These are phyloP conservation scores for Actenoides hombroni DNA, from an alignment of 2,113 vertebrate species.

Conservation along the genomic window DNA sequence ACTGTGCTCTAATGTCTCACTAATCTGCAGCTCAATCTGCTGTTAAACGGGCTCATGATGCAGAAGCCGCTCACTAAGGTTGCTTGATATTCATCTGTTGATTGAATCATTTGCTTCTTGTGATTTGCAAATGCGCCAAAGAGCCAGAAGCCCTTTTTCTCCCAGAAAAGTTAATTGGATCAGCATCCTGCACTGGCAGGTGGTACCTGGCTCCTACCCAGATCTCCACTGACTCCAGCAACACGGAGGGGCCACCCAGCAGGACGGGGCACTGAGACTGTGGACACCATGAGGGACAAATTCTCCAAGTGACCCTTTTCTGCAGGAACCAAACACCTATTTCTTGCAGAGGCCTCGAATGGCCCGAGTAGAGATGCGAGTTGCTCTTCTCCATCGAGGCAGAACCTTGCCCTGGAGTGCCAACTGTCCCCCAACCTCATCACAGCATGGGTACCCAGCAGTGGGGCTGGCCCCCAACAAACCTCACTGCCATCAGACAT, in stretches of 20 bases:
- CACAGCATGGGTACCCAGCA: fast-evolving
- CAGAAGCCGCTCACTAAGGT: conserved; percentile 10
- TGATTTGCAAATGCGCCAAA: neutral
- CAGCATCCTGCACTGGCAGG: neutral
- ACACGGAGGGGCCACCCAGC: neutral
- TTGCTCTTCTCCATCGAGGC: neutral
- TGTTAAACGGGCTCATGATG: conserved; percentile 56
- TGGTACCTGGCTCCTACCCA: neutral
- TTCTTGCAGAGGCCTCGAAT: fast-evolving
- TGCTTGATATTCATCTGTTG: conserved; percentile 41
- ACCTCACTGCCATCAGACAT: neutral
- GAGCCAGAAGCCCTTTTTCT: conserved; percentile 46
- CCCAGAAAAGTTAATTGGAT: conserved; percentile 64
- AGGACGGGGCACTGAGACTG: fast-evolving
- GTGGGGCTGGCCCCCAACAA: fast-evolving
- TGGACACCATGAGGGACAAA: neutral
- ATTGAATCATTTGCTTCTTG: conserved; percentile 33
- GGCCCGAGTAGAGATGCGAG: fast-evolving
- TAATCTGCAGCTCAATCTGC: conserved; percentile 73
- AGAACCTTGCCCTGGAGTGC: neutral
- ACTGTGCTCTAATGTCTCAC: conserved; percentile 69
- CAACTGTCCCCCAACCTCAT: neutral
- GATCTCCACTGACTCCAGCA: neutral
- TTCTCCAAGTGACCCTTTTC: neutral
- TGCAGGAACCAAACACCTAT: fast-evolving